phyloP scores from a whole-genome alignment of 2,888 invertebrate species.

The Platycnemis pennipes region DNA sequence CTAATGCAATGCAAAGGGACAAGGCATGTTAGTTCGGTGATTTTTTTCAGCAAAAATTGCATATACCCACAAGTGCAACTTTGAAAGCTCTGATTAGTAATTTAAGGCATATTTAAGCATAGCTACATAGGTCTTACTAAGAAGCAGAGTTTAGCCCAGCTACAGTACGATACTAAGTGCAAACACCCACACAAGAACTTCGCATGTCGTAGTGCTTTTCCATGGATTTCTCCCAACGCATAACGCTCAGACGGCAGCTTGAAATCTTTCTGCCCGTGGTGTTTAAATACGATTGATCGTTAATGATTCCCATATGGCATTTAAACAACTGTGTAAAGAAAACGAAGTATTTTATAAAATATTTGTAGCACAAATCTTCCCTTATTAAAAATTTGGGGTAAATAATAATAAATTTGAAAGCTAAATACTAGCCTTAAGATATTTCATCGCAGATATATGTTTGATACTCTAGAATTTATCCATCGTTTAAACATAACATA shows the following conservation, averaged over 20 bases:
- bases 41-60: background rate
- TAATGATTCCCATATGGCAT: too few relatives aligned
- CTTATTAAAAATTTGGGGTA: too few relatives aligned
- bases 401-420: too few relatives aligned
- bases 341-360: too few relatives aligned
- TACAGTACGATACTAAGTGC: slow-evolving; percentile 41
- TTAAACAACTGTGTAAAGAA: too few relatives aligned
- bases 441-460: too few relatives aligned
- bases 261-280: background rate
- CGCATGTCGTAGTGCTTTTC: slow-evolving; percentile 36
- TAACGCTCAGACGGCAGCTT: background rate
- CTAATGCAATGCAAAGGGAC: slow-evolving; percentile 8
- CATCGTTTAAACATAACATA: too few relatives aligned
- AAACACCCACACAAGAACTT: slow-evolving; percentile 39
- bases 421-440: too few relatives aligned
- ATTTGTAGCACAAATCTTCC: too few relatives aligned
- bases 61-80: background rate
- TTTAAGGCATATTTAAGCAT: slow-evolving; percentile 40
- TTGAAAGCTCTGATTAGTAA: slow-evolving; percentile 32
- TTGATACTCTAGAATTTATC: too few relatives aligned
- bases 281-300: too few relatives aligned
- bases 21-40: background rate
- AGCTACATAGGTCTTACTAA: slow-evolving; percentile 39
- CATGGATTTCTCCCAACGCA: slow-evolving; percentile 38
- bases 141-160: slow-evolving; percentile 41